Evolutionary conservation across 2,888 invertebrate genomes (phyloP), one percentile per base, ranked within the genome.

Genomic region (Drosophila nr. perissopoda): DNA sequence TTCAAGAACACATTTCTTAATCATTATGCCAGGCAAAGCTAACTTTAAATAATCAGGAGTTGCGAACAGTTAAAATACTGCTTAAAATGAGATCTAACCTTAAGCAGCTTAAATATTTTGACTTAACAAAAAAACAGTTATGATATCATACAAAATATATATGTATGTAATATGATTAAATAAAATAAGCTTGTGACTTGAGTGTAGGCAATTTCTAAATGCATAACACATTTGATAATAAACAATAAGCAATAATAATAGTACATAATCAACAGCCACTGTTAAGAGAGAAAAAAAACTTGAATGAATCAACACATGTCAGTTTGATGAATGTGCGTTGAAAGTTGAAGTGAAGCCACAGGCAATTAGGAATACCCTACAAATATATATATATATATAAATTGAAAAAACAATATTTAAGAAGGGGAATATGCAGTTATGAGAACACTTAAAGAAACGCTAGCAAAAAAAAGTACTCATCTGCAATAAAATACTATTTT

Each of bases 251-350:
- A 8, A 36, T 51, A 34, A 46, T 46, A 21, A n/a, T 40, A 48
- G 46, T 46, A 16, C 25, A 25, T 4, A 46, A 25, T 46, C 46
- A 25, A 46, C 8, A 46, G 13, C 48, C 31, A 48, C 13, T 42
- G 27, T 6, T 48, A n/a, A n/a, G 13, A 38, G 52, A 42, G 57
- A 58, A 49, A 51, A 53, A 64, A 60, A 51, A 59, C 31, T 25
- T 38, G 49, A 57, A 60, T 63, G 63, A 61, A 57, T 77, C 58
- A 65, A 58, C 66, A 11, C 66, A 46, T 56, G 38, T 48, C 36
- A 66, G 53, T 72, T 75, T 70, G 74, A 78, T 67, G 51, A 53
- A 77, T 74, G 65, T 52, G 52, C 57, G 42, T 51, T 58, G 34
- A 42, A 51, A 54, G 31, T 33, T 31, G 10, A 25, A n/a, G n/a